Percentiles rank a stretch among this genome's conserved stretches.
Evolutionary conservation across 2,888 invertebrate species (phyloP).

Genomic region (Pyrochroa serraticornis): DNA sequence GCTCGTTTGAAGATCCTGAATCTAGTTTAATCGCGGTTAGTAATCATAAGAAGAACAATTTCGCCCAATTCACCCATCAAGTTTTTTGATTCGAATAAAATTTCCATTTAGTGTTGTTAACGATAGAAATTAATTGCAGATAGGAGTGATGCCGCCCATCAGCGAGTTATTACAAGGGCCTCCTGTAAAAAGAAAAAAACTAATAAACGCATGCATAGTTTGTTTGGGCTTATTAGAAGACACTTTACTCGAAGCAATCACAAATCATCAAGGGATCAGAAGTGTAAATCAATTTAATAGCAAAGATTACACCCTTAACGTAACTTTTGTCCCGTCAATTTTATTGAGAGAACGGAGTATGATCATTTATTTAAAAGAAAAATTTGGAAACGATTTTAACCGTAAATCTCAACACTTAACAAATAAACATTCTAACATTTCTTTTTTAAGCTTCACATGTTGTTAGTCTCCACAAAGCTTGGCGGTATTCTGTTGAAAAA

Average conservation of each 20-base stretch:
- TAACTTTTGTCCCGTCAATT: background rate
- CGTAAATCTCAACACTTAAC: background rate
- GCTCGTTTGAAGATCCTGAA: background rate
- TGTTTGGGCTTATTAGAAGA: background rate
- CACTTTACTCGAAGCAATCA: background rate
- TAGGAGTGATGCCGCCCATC: background rate
- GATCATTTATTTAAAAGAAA: background rate
- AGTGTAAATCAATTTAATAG: background rate
- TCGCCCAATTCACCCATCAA: too few relatives aligned
- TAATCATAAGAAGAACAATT: background rate
- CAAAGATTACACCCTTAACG: background rate
- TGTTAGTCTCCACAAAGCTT: background rate
- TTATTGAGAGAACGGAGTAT: background rate
- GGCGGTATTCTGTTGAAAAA: background rate
- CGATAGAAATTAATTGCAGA: background rate
- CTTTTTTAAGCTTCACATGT: background rate
- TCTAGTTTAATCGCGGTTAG: background rate
- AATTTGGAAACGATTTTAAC: background rate
- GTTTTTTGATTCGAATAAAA: too few relatives aligned
- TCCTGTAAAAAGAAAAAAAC: too few relatives aligned
- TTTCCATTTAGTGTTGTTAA: background rate
- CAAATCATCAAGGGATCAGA: background rate
- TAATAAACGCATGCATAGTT: background rate
- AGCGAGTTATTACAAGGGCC: too few relatives aligned
- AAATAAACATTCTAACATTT: background rate